These are phyloP conservation scores for Parnassius mnemosyne DNA, from an alignment of 2,888 invertebrate genomes.

Conservation along the genomic window DNA sequence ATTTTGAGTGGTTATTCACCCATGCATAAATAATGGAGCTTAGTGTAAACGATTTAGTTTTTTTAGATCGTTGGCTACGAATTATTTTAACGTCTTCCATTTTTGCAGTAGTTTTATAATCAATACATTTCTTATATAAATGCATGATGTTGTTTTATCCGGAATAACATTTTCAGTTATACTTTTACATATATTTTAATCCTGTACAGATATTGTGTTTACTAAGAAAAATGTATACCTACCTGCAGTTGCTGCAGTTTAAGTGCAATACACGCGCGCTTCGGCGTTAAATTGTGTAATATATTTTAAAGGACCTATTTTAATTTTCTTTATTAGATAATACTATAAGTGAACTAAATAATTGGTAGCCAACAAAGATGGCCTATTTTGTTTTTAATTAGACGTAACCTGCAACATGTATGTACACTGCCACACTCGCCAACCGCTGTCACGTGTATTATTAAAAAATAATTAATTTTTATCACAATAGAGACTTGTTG, in stretches of 20 bases:
- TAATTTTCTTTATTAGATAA: constrained; percentile 48
- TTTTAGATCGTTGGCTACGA: constrained; percentile 74
- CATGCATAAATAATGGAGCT: constrained; percentile 53
- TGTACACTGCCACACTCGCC: constrained; percentile 74
- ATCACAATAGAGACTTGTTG: constrained; percentile 76
- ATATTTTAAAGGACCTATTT: constrained; percentile 52
- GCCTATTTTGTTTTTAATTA: constrained; percentile 62
- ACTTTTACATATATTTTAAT: constrained; percentile 35
- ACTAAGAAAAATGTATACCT: constrained; percentile 36
- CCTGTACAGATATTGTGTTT: constrained; percentile 46
- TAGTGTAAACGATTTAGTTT: constrained; percentile 50
- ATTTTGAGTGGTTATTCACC: constrained; percentile 35
- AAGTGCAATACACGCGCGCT: constrained; percentile 73
- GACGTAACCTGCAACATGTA: constrained; percentile 43
- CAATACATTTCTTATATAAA: constrained; percentile 9
- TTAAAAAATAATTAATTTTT: constrained; percentile 53
- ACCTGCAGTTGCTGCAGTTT: constrained; percentile 61
- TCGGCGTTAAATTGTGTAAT: constrained; percentile 59
- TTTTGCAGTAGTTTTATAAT: constrained; percentile 49
- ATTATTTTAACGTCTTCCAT: constrained; percentile 79
- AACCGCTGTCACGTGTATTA: constrained; percentile 67
- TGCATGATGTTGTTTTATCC: constrained; percentile 35
- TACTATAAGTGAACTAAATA: constrained; percentile 54
- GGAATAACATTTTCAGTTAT: constrained; percentile 35
- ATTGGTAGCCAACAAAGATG: constrained; percentile 78